Evolutionary conservation across 37 sponge, comb jelly and placozoan species (phyloP).

Genomic region (Ephydatia muelleri): DNA sequence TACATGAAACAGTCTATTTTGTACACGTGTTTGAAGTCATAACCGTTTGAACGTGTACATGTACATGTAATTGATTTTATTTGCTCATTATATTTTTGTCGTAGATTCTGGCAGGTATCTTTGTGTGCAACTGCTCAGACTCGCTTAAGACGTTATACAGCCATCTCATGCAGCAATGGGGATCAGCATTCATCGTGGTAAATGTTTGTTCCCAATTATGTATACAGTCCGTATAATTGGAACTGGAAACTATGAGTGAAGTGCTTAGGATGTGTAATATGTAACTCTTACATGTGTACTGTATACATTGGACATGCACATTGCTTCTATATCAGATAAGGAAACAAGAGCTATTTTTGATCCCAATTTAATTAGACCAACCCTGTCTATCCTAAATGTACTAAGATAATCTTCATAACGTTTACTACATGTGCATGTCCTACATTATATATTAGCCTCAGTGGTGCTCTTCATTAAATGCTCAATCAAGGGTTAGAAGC

Average conservation of each 20-base stretch:
- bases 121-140: neutral
- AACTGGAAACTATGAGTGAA: neutral
- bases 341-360: too few relatives aligned
- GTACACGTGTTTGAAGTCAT: neutral
- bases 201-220: neutral
- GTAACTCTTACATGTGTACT: too few relatives aligned
- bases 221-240: neutral
- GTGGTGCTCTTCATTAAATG: neutral
- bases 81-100: neutral
- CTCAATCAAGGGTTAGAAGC: neutral
- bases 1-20: neutral
- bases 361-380: too few relatives aligned
- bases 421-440: too few relatives aligned
- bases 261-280: neutral
- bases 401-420: too few relatives aligned
- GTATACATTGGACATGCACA: too few relatives aligned
- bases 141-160: neutral
- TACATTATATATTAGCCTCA: too few relatives aligned
- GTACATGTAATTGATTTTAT: neutral
- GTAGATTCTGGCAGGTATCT: neutral
- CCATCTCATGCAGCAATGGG: neutral
- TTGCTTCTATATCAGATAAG: too few relatives aligned
- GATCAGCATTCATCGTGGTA: neutral
- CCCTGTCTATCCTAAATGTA: too few relatives aligned
- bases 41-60: neutral